Conservation (phyloP, 2,113 vertebrate species). For the Ictalurus punctatus region DNA sequence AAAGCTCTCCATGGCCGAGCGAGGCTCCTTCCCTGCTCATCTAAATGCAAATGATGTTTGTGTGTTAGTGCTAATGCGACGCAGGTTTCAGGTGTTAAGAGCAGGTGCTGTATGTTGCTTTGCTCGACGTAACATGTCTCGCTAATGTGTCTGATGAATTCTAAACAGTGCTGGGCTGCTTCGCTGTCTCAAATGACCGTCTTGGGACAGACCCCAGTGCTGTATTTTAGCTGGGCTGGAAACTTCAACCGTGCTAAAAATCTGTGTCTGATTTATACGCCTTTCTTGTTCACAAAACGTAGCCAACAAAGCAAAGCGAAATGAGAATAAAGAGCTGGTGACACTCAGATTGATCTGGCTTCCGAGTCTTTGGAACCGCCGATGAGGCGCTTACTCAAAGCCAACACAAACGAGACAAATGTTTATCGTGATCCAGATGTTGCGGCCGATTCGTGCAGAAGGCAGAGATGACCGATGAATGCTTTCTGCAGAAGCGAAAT, state of each 20-base stretch:
- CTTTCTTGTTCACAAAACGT: too few species aligned
- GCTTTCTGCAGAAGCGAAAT: slow-evolving; percentile 20
- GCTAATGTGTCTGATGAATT: slow-evolving; percentile 18
- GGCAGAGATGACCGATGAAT: slow-evolving; percentile 9
- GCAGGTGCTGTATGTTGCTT: slow-evolving; percentile 27
- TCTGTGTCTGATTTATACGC: neutral
- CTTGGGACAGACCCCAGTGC: neutral
- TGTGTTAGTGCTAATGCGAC: slow-evolving; percentile 45
- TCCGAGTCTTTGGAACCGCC: neutral
- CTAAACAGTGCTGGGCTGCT: neutral
- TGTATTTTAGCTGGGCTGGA: neutral
- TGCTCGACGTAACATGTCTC: neutral
- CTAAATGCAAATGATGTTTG: slow-evolving; percentile 63
- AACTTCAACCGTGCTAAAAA: too few species aligned
- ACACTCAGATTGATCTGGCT: neutral
- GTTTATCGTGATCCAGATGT: slow-evolving; percentile 16
- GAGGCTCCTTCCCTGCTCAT: slow-evolving; percentile 56
- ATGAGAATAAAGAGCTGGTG: neutral
- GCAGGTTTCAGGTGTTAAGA: slow-evolving; percentile 31
- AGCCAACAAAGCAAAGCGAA: neutral
- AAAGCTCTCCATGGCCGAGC: slow-evolving; percentile 46
- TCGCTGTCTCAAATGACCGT: neutral
- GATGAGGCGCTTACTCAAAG: neutral
- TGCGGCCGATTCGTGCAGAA: slow-evolving; percentile 3
- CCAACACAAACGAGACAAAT: neutral